Base-by-base conservation (phyloP, 2,797 vertebrate species). In the Syngnathus acus region DNA sequence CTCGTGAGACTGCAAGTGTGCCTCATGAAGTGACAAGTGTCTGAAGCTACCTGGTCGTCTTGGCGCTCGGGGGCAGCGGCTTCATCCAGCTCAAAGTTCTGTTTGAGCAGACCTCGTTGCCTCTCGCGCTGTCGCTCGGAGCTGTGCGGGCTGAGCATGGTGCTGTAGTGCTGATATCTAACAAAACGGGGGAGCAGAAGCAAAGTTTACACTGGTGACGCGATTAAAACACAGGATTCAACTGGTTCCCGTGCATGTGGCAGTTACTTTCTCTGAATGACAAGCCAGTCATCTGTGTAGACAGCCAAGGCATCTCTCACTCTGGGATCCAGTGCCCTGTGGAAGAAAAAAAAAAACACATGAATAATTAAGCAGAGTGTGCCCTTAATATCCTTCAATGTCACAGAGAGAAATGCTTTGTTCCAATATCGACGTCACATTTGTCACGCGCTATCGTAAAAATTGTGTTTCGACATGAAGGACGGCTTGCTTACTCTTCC, bases 251-350 rank as follows among this genome's bases (percentile, higher is more conserved):
- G 62, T 17, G 32, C 43, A 71, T 73, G 68, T 67, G 50, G n/a
- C 65, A 87, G 93, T 84, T 85, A 96, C 95, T 92, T 95, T 78
- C 95, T 91, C 65, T 91, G 92, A 68, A 94, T 92, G 55, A 95
- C 89, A 68, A 96, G 90, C 95, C 95, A 97, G 82, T 96, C 90
- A 69, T 96, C 94, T 0, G 92, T 94, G 85, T 96, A 97, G 84
- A 94, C 92, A 23, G 92, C 91, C 72, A 96, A 84, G 0, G 93
- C 93, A 23, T 95, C 94, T 79, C 93, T 90, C 77, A 93, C 95
- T 75, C 93, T 90, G 64, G 92, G 87, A 72, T 96, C 95, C 82
- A 95, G 79, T 37, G 91, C 88, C 65, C 95, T 97, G 80, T 58
- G 72, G 16, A 73, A 71, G 79, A 72, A 80, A 81, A 78, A 70